Percentiles rank a stretch among this genome's conserved stretches.
phyloP scores from a whole-genome alignment of 2,888 invertebrate genomes.

The Ceramica pisi region DNA sequence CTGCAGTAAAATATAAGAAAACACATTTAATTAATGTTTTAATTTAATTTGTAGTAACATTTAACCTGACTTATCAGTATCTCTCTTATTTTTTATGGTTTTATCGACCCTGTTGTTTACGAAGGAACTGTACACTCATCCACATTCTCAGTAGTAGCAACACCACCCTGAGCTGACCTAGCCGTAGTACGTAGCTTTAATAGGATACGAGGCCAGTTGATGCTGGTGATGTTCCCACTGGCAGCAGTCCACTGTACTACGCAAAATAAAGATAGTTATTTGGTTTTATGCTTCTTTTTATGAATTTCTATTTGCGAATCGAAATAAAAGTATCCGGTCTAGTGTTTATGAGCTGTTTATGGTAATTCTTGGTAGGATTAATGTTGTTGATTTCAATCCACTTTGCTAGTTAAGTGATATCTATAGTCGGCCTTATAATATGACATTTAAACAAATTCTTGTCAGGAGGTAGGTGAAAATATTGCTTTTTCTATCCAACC shows the following conservation, averaged over 20 bases:
- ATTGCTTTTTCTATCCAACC: no score
- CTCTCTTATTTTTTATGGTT: constrained; percentile 14
- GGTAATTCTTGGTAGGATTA: constrained; percentile 3
- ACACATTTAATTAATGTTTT: no score
- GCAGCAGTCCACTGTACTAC: background rate
- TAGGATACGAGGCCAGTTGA: background rate
- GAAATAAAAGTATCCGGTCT: constrained; percentile 17
- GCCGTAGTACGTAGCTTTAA: no score
- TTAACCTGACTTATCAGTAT: background rate
- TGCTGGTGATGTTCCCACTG: background rate
- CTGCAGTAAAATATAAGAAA: background rate
- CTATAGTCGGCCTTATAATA: no score
- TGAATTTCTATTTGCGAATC: constrained; percentile 17
- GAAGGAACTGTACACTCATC: background rate
- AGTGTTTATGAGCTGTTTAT: constrained; percentile 29
- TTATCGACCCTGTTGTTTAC: constrained; percentile 28
- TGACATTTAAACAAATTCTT: no score
- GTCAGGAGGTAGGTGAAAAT: no score
- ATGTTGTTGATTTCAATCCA: background rate
- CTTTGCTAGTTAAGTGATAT: background rate
- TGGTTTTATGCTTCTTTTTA: constrained; percentile 30
- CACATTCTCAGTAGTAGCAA: background rate
- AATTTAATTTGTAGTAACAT: background rate
- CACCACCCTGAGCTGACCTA: background rate
- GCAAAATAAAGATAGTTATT: constrained; percentile 16